These are phyloP conservation scores for Burhinus oedicnemus DNA, from an alignment of 2,113 vertebrate species.

Conservation along the genomic window DNA sequence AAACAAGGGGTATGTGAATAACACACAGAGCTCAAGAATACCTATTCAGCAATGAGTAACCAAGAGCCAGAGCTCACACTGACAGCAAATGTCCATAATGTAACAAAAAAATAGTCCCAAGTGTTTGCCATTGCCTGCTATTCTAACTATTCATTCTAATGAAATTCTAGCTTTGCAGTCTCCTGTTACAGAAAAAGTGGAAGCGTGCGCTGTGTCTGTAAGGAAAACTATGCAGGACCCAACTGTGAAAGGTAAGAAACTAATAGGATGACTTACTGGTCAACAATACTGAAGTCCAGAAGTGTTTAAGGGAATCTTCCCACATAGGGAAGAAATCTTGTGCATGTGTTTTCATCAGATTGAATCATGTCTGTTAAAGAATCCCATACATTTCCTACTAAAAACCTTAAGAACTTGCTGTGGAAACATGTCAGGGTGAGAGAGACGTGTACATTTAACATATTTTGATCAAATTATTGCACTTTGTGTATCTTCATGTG, in stretches of 20 bases:
- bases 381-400: too few species aligned
- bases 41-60: background rate
- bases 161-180: constrained; percentile 86
- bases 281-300: too few species aligned
- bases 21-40: background rate
- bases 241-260: constrained; percentile 91
- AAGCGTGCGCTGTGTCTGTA: constrained; percentile 86
- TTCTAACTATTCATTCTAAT: constrained; percentile 3
- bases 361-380: too few species aligned
- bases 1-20: background rate
- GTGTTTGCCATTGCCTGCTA: background rate
- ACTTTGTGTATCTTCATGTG: too few species aligned
- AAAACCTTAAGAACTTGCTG: too few species aligned
- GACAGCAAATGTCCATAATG: background rate
- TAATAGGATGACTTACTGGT: background rate
- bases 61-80: background rate
- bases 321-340: too few species aligned
- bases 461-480: too few species aligned
- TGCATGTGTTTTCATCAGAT: too few species aligned
- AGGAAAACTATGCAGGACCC: constrained; percentile 91
- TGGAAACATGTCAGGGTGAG: too few species aligned
- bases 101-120: background rate
- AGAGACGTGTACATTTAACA: too few species aligned
- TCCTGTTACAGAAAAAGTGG: constrained; percentile 85
- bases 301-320: too few species aligned